A percentile compares a stretch with the other conserved stretches of the same genome.
These are phyloP conservation scores for Neolamprologus multifasciatus DNA, from an alignment of 2,797 vertebrate genomes.

Conservation along the genomic window DNA sequence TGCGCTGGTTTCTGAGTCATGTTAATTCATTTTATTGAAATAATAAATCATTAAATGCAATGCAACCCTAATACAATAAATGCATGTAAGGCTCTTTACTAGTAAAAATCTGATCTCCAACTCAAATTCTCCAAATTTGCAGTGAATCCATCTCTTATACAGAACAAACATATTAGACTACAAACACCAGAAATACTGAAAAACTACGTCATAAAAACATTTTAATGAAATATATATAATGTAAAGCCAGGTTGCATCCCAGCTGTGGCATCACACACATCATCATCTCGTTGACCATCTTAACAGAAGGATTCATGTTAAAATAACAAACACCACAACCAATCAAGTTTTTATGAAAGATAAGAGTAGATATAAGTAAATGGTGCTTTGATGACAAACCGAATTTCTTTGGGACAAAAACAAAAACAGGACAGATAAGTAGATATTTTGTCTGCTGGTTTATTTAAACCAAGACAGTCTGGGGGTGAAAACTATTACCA, in stretches of 20 bases:
- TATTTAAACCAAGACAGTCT: neutral
- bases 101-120: neutral
- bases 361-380: neutral
- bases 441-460: neutral
- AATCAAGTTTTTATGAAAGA: neutral
- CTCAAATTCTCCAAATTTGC: fast-evolving
- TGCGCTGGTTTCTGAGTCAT: neutral
- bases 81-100: neutral
- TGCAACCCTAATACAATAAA: neutral
- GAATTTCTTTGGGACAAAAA: neutral
- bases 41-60: neutral
- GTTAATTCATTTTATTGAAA: neutral
- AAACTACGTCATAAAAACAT: neutral
- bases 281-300: neutral
- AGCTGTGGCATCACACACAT: fast-evolving
- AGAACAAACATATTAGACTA: neutral
- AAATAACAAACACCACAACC: neutral
- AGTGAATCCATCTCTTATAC: fast-evolving
- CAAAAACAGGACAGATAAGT: neutral
- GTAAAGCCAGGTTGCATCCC: neutral
- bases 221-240: neutral
- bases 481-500: fast-evolving
- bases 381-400: neutral
- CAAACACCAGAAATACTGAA: neutral
- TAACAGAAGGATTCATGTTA: neutral